Conservation (phyloP, 2,113 vertebrate genomes). For the Octodon degus region DNA sequence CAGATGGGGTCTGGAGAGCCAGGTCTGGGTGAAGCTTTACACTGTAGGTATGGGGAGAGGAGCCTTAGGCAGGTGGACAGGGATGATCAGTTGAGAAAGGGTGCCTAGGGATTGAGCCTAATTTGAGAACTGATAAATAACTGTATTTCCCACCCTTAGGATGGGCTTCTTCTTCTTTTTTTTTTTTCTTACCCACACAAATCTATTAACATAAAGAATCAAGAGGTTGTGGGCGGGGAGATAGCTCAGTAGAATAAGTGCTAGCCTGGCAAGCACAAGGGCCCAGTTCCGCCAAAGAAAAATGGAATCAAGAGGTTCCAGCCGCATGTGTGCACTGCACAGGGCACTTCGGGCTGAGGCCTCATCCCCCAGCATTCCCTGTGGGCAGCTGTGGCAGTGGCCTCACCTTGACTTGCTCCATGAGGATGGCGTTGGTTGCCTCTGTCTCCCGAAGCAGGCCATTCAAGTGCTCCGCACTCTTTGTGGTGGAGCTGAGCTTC, state of each 20-base stretch:
- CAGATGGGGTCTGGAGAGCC: too few relatives aligned
- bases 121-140: neutral
- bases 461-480: conserved; percentile 95
- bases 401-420: conserved; percentile 96
- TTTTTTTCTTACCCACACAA: neutral
- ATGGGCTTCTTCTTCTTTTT: too few relatives aligned
- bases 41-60: neutral
- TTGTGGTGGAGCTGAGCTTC: conserved; percentile 92
- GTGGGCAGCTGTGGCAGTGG: neutral
- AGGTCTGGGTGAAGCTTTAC: too few relatives aligned
- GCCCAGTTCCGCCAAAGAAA: too few relatives aligned
- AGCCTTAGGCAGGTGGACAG: neutral
- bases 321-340: neutral
- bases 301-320: neutral
- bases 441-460: conserved; percentile 96
- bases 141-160: neutral
- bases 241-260: too few relatives aligned
- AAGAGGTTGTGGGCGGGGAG: neutral
- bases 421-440: conserved; percentile 97
- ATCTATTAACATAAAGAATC: neutral
- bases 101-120: neutral
- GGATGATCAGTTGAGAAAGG: neutral
- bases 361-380: neutral
- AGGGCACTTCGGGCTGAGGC: neutral
- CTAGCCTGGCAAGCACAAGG: too few relatives aligned